Evolutionary conservation across 2,888 invertebrate genomes (phyloP).

Genomic region (Auanema freiburgensis): DNA sequence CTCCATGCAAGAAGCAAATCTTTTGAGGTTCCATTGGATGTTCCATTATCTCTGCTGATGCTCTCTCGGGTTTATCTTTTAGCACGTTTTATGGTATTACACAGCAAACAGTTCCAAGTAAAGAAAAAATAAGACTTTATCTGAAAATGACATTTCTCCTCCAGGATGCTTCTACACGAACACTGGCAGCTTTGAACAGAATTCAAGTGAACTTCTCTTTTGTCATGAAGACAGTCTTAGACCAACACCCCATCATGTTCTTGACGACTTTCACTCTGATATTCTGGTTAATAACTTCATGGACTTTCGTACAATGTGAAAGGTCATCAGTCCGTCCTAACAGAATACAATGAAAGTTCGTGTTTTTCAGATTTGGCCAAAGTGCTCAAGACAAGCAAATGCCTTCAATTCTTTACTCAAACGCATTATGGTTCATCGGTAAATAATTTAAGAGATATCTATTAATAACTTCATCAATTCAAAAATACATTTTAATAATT

Average conservation of each 20-base stretch:
- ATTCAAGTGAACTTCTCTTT: slow-evolving; percentile 91
- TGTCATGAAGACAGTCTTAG: slow-evolving; percentile 97
- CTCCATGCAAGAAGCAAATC: neutral
- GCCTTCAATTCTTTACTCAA: slow-evolving; percentile 57
- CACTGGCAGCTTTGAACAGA: slow-evolving; percentile 64
- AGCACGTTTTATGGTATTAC: slow-evolving; percentile 97
- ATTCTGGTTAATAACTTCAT: slow-evolving; percentile 98
- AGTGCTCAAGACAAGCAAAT: slow-evolving; percentile 40
- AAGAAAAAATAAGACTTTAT: neutral
- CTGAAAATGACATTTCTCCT: slow-evolving; percentile 2
- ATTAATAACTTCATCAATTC: too few species aligned
- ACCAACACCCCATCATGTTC: slow-evolving; percentile 96
- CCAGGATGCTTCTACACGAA: slow-evolving; percentile 85
- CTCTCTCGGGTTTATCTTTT: slow-evolving; percentile 96
- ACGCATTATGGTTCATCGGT: slow-evolving; percentile 64
- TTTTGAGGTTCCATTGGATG: slow-evolving; percentile 86
- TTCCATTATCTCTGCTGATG: slow-evolving; percentile 97
- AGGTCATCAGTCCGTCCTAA: slow-evolving; percentile 72
- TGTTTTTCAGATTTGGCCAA: slow-evolving; percentile 32
- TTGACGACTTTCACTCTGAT: slow-evolving; percentile 98
- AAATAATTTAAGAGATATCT: slow-evolving; percentile 2
- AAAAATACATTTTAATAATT: neutral
- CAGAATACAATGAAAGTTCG: slow-evolving; percentile 19
- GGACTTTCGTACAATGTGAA: slow-evolving; percentile 97
- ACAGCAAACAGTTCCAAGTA: slow-evolving; percentile 88